Conservation (phyloP, 2,113 vertebrate species). For the western clawed frog (Xenopus tropicalis) region UCB_Xtro_10.0 CM004447.2:25133501-25134000, state of each 20-base stretch:
- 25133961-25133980: no score
- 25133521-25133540: slow-evolving; percentile 76
- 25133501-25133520: slow-evolving; percentile 75
- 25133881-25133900: slow-evolving; percentile 6
- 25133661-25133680: neutral
- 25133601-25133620: neutral
- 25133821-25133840: rapidly evolving
- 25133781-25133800: neutral
- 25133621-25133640: neutral
- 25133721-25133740: slow-evolving; percentile 2
- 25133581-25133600: slow-evolving; percentile 53
- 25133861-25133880: neutral
- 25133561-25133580: slow-evolving; percentile 97
- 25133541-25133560: slow-evolving; percentile 88
- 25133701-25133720: neutral
- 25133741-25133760: neutral
- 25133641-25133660: neutral
- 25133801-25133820: slow-evolving; percentile 6
- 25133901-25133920: neutral
- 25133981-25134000: no score
- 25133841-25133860: neutral
- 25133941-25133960: neutral
- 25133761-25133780: neutral
- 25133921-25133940: neutral
- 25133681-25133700: neutral